Evolutionary conservation across 2,888 invertebrate species (phyloP).

Genomic region (Pristionchus maxplancki): DNA sequence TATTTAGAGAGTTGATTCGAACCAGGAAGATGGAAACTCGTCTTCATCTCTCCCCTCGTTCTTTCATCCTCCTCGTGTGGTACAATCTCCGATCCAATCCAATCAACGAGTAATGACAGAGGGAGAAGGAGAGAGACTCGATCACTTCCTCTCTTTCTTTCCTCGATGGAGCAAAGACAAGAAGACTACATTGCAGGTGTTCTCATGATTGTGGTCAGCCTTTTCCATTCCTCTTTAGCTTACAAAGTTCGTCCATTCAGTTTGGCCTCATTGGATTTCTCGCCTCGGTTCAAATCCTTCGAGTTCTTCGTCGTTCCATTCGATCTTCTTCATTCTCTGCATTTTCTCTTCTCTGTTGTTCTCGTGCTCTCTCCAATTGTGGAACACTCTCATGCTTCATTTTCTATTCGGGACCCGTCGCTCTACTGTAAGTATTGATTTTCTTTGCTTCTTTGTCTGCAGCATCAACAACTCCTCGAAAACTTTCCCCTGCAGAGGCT

Average conservation of each 20-base stretch:
- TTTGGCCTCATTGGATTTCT: constrained; percentile 29
- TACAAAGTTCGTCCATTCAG: constrained; percentile 14
- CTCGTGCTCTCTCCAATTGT: constrained; percentile 42
- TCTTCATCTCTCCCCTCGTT: not conserved
- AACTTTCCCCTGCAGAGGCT: constrained; percentile 8
- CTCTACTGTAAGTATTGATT: not conserved
- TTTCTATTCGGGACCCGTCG: constrained; percentile 39
- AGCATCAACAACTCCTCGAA: not conserved
- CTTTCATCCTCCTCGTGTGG: constrained; percentile 8
- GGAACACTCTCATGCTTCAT: constrained; percentile 46
- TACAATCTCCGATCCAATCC: not conserved
- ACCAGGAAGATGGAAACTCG: not conserved
- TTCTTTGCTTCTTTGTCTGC: not conserved
- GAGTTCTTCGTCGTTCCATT: constrained; percentile 1
- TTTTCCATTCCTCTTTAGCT: not conserved
- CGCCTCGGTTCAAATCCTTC: not conserved
- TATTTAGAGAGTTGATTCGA: not conserved
- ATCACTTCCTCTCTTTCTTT: not conserved
- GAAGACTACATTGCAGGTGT: constrained; percentile 44
- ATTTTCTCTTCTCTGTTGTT: constrained; percentile 47
- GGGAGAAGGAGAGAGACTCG: not conserved
- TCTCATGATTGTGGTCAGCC: constrained; percentile 20
- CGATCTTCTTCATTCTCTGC: constrained; percentile 35
- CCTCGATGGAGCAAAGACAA: not conserved
- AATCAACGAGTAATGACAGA: not conserved